Base-by-base conservation (phyloP, 2,113 vertebrate genomes). In the Numida meleagris region DNA sequence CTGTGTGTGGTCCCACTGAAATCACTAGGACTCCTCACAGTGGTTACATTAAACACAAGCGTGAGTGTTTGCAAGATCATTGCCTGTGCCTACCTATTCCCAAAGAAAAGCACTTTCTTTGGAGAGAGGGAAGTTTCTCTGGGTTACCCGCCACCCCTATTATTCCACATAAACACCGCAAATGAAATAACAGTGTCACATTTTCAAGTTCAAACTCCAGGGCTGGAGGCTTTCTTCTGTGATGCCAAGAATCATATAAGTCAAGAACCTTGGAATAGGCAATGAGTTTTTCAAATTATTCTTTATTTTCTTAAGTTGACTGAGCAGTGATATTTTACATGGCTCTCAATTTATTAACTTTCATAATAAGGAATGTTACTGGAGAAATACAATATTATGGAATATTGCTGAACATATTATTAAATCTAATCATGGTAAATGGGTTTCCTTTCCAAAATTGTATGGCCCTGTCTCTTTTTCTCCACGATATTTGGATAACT, bases 301-400 rank as follows among this genome's bases (percentile, higher is more conserved):
- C 51, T 7, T 53, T 91, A 73, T 94, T 95, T 96, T 95, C 58
- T 84, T 83, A 88, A 75, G 38, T 92, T 89, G 63, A 63, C 50
- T 73, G 38, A 21, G 80, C 42, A 72, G 50, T 31, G 62, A 40
- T 95, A 79, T 96, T 96, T 96, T 90, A 79, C 55, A 71, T 92
- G 91, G 86, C 62, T 78, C 23, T 61, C 68, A 67, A 85, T 96
- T 76, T 97, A 96, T 96, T 96, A 83, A 90, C 82, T 93, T 96
- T 96, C 86, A 88, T 93, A 94, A 96, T 89, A 96, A 71, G 24
- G 53, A 92, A 67, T 23, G 34, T 90, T 93, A 94, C 87, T 90
- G 18, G 58, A 95, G 51, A 75, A 94, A 93, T 88, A 92, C 15
- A 86, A 3, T 24, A 82, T 71, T 93, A 88, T 82, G 38, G 79